phyloP scores from a whole-genome alignment of 2,888 invertebrate genomes.

The Boloria euphrosyne region DNA sequence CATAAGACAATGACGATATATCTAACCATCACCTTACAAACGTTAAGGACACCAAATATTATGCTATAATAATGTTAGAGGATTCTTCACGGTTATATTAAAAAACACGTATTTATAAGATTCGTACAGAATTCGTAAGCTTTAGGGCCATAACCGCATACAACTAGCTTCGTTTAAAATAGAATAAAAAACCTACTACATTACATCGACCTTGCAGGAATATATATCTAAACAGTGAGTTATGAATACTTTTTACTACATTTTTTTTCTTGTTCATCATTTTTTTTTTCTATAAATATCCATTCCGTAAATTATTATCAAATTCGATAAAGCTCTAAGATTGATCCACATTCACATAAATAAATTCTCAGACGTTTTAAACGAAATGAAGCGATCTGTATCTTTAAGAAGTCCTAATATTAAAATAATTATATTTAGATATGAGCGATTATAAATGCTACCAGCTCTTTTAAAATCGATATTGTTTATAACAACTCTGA shows the following conservation, averaged over 20 bases:
- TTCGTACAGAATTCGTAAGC: slow-evolving; percentile 65
- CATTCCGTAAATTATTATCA: slow-evolving; percentile 80
- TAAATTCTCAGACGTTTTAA: slow-evolving; percentile 52
- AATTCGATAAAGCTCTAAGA: slow-evolving; percentile 82
- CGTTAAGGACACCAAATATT: slow-evolving; percentile 58
- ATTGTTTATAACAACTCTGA: not conserved
- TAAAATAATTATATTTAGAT: slow-evolving; percentile 34
- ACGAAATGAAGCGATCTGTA: slow-evolving; percentile 50
- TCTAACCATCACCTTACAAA: slow-evolving; percentile 48
- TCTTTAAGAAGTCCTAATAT: slow-evolving; percentile 43
- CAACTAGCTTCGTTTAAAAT: slow-evolving; percentile 79
- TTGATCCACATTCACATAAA: slow-evolving; percentile 80
- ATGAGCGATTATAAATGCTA: slow-evolving; percentile 16
- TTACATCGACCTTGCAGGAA: slow-evolving; percentile 66
- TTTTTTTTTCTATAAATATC: slow-evolving; percentile 69
- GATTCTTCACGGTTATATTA: slow-evolving; percentile 61
- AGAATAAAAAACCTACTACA: slow-evolving; percentile 68
- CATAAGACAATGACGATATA: slow-evolving; percentile 49
- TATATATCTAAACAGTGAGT: slow-evolving; percentile 71
- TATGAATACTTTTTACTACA: slow-evolving; percentile 54
- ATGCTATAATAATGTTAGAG: slow-evolving; percentile 55
- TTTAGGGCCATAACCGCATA: slow-evolving; percentile 67
- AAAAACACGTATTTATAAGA: slow-evolving; percentile 65
- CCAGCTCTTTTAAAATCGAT: not conserved
- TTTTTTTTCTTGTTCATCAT: slow-evolving; percentile 51